Percentiles rank a stretch among this genome's conserved stretches.
Conservation (phyloP, 2,113 vertebrate genomes). For the Piprites chloris region DNA sequence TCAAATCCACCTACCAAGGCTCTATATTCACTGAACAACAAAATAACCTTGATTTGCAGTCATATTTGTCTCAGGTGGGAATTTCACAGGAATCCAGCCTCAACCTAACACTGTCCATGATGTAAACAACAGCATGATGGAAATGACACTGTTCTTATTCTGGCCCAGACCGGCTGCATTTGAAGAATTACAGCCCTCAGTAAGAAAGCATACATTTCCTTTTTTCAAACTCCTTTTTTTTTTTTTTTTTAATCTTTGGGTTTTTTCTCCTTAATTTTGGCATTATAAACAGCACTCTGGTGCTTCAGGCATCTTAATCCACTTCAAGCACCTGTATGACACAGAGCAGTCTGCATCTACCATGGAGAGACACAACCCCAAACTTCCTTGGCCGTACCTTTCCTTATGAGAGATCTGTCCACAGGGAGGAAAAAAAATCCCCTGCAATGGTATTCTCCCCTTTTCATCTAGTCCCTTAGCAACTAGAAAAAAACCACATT, state of each 20-base stretch:
- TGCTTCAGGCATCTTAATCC: not conserved
- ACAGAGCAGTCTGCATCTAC: not conserved
- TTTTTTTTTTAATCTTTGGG: not conserved
- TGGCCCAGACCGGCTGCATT: not conserved
- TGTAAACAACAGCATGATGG: not conserved
- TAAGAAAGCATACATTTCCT: not conserved
- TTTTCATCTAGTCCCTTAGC: not conserved
- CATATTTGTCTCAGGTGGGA: not conserved
- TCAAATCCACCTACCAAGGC: not conserved
- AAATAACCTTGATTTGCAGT: not conserved
- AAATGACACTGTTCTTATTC: not conserved
- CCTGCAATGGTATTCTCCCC: accelerated
- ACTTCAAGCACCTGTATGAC: not conserved
- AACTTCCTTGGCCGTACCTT: not conserved
- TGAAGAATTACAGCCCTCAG: not conserved
- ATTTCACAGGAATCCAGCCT: not conserved
- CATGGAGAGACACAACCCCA: not conserved
- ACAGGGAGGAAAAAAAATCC: not conserved
- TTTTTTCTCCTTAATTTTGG: not conserved
- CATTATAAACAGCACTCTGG: not conserved
- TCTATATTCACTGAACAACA: not conserved
- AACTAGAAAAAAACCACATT: not conserved
- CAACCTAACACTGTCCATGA: not conserved
- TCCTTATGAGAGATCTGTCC: not conserved
- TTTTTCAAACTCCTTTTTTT: not conserved